phyloP scores from a whole-genome alignment of 2,113 vertebrate genomes.

The Bufo bufo region DNA sequence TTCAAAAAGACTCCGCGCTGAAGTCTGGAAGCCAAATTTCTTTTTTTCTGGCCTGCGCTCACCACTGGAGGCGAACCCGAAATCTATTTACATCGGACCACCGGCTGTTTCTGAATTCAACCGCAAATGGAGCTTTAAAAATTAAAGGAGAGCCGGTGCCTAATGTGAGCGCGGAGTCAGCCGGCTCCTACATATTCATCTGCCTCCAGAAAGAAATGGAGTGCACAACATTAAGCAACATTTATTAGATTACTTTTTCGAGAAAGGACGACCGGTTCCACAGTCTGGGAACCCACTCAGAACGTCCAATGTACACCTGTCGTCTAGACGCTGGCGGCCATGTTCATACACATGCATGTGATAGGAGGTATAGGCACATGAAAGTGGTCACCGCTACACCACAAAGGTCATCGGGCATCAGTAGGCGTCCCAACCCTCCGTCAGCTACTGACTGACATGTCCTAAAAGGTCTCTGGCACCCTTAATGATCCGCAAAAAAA shows the following conservation, averaged over 20 bases:
- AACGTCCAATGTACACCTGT: background rate
- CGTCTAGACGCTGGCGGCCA: background rate
- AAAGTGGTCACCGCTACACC: background rate
- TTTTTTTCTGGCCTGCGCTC: background rate
- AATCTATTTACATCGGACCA: constrained; percentile 13
- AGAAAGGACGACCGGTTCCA: background rate
- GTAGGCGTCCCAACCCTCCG: too few relatives aligned
- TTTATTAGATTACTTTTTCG: background rate
- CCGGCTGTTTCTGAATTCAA: constrained; percentile 23
- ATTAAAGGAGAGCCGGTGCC: background rate
- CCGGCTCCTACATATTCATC: background rate
- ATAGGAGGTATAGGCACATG: background rate
- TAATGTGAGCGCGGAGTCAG: background rate
- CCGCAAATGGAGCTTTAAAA: constrained; percentile 19
- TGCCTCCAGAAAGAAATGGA: background rate
- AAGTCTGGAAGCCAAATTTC: background rate
- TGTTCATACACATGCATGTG: background rate
- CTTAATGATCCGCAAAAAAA: too few relatives aligned
- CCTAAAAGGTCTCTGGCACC: too few relatives aligned
- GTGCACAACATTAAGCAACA: constrained; percentile 5
- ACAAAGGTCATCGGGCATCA: too few relatives aligned
- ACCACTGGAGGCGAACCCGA: constrained; percentile 5
- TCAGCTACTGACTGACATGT: background rate
- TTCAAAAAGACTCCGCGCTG: background rate
- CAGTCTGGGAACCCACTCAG: background rate